Evolutionary conservation across 2,797 vertebrate species (phyloP), one percentile per base, ranked within the genome.

Genomic region (Pampus argenteus): DNA sequence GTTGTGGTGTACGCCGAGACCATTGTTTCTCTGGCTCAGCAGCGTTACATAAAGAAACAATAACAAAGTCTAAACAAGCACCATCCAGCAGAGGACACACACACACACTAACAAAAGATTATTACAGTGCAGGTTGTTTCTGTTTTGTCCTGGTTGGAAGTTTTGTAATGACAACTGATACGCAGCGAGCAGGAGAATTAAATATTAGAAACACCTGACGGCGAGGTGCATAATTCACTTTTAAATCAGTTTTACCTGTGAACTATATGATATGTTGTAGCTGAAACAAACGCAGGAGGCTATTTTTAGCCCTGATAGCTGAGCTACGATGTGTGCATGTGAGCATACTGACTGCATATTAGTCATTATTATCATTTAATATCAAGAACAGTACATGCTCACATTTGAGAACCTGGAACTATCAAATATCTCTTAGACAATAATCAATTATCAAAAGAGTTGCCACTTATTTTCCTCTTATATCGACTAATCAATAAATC

Each of bases 31-130:
- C 59, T 76, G 81, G 80, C 82, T 85, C 87, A 85, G 86, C 76
- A 74, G 82, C 62, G 23, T 82, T 83, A 89, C 87, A 91, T 84
- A 89, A 87, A 91, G 89, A 91, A 91, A 92, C 91, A 92, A 92
- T 90, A 90, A 89, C 82, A 84, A 71, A 88, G 86, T 86, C 89
- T 83, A 84, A 91, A 85, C 86, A 87, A 86, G 81, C 78, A 26
- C 59, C 55, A 80, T 70, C 80, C 84, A 80, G 79, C 64, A 71
- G 62, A 79, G 56, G 44, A 58, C 50, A 57, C 58, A 52, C 40
- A 56, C 28, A 26, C 36, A 64, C 34, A 55, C 7, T 57, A 31
- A 55, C 36, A 62, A 8, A 44, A 57, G 60, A 69, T 73, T 73
- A 72, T 88, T 69, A 74, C 54, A 68, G 57, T 26, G 20, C 55